These are phyloP conservation scores for Cosmopolites sordidus DNA, from an alignment of 2,888 invertebrate genomes.

Conservation along the genomic window DNA sequence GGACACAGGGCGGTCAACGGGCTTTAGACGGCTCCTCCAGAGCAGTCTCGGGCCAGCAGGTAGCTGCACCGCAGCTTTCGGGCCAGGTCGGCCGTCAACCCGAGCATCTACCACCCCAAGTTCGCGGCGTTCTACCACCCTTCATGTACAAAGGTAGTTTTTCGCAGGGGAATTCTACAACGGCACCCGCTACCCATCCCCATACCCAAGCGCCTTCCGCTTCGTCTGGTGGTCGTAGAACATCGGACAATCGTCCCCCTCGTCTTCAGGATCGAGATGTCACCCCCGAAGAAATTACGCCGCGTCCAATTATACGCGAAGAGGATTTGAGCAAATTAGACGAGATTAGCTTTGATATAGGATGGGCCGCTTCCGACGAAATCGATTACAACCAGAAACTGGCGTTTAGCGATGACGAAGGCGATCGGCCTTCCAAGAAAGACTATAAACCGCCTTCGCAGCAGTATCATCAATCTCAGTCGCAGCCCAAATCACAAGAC, in stretches of 20 bases:
- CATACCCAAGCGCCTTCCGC: conserved; percentile 20
- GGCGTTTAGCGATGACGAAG: conserved; percentile 91
- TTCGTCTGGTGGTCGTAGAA: conserved; percentile 31
- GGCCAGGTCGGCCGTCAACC: conserved; percentile 51
- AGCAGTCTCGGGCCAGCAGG: conserved; percentile 45
- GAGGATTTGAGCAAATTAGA: conserved; percentile 91
- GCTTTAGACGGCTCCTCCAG: conserved; percentile 36
- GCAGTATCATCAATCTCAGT: conserved; percentile 32
- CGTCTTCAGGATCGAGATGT: conserved; percentile 40
- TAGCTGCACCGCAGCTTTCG: conserved; percentile 53
- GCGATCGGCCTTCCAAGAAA: conserved; percentile 36
- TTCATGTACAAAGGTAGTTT: conserved; percentile 53
- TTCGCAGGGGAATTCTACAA: conserved; percentile 25
- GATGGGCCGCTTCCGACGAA: conserved; percentile 90
- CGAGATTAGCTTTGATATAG: conserved; percentile 81
- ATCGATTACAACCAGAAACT: conserved; percentile 93
- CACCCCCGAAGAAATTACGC: conserved; percentile 51
- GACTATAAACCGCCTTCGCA: conserved; percentile 30
- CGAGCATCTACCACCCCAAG: conserved; percentile 61
- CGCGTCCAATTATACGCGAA: conserved; percentile 86
- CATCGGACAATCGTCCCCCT: conserved; percentile 43
- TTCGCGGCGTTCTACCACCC: conserved; percentile 67
- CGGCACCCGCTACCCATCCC: conserved; percentile 16
- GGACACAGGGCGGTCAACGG: conserved; percentile 27
- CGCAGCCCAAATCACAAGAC: conserved; percentile 19